Percentiles rank a stretch among this genome's conserved stretches.
Conservation (phyloP, 1,140 invertebrate genomes). For the Cryptotermes secundus region DNA sequence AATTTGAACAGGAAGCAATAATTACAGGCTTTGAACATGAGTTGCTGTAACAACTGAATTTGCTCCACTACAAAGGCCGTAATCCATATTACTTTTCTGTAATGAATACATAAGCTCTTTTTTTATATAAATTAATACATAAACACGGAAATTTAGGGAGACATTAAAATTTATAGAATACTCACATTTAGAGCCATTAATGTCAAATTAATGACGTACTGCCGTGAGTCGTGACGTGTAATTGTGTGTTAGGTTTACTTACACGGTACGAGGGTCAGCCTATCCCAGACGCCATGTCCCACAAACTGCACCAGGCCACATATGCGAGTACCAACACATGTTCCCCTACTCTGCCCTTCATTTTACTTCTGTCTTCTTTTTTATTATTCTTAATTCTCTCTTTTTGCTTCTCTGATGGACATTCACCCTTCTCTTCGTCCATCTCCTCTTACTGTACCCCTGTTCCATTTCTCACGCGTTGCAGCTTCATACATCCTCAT, state of each 20-base stretch:
- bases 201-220: not conserved
- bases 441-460: not conserved
- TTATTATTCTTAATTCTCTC: not conserved
- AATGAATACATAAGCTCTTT: too few species aligned
- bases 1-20: too few species aligned
- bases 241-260: not conserved
- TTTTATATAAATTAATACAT: not conserved
- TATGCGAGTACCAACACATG: not conserved
- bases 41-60: too few species aligned
- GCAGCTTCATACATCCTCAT: not conserved
- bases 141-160: not conserved
- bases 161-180: not conserved
- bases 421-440: not conserved
- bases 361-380: not conserved
- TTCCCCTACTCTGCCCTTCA: not conserved
- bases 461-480: not conserved
- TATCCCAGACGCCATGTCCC: not conserved
- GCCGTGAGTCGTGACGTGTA: not conserved
- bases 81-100: too few species aligned
- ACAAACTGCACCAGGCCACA: not conserved
- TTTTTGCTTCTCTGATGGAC: slow-evolving; percentile 6
- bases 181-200: not conserved
- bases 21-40: too few species aligned
- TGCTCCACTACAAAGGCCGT: too few species aligned
- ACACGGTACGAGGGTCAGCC: not conserved